Conservation (phyloP, 1,140 invertebrate species). For the Oncopodura yosiiana region DNA sequence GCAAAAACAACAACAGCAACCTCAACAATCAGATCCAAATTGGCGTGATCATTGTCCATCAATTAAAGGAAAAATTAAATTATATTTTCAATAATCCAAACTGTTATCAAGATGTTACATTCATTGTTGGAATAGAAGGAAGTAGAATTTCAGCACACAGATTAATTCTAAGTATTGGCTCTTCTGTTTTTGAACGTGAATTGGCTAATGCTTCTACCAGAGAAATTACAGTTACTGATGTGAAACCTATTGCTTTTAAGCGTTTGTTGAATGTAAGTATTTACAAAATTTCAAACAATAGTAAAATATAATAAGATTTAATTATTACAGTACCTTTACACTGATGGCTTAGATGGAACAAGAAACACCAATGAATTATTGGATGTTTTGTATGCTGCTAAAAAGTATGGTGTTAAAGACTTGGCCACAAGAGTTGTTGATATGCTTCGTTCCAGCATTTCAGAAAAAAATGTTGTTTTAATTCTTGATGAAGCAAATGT, state of each 20-base stretch:
- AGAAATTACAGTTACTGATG: not conserved
- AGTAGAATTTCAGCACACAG: not conserved
- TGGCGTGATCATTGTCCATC: too few species aligned
- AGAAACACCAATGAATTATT: conserved; percentile 8
- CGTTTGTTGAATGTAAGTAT: too few species aligned
- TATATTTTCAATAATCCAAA: not conserved
- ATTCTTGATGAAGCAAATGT: conserved; percentile 76
- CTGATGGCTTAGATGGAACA: conserved; percentile 13
- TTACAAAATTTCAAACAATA: conserved; percentile 9
- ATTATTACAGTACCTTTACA: conserved; percentile 16
- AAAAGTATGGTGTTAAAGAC: conserved; percentile 85
- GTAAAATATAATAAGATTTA: conserved; percentile 2
- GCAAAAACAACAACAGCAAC: too few species aligned
- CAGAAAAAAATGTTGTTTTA: conserved; percentile 81
- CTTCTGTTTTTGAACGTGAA: not conserved
- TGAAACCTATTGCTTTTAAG: too few species aligned
- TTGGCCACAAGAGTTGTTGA: conserved; percentile 77
- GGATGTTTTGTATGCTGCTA: conserved; percentile 49
- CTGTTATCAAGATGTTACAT: conserved; percentile 1
- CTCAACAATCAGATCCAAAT: too few species aligned
- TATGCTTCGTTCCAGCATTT: conserved; percentile 79
- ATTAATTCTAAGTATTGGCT: conserved; percentile 1
- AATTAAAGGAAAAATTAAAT: not conserved
- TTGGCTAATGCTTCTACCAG: conserved; percentile 7
- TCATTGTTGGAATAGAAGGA: not conserved